These are phyloP conservation scores for Agelas oroides DNA, from an alignment of 37 sponge, comb jelly and placozoan genomes.

Conservation along the genomic window DNA sequence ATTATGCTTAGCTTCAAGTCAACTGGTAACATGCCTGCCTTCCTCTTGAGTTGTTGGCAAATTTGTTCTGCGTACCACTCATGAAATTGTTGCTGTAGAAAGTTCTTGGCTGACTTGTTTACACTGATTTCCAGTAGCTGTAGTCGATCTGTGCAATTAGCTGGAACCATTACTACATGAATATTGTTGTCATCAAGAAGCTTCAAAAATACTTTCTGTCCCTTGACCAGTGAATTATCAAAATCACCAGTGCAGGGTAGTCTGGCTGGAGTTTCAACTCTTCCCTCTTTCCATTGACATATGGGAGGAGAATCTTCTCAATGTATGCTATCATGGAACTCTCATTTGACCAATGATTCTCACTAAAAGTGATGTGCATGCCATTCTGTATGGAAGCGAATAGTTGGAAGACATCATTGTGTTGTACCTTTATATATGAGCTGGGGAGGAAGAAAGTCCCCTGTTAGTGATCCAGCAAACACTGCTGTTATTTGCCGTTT, in stretches of 20 bases:
- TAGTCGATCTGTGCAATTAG: constrained; percentile 57
- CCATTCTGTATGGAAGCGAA: too few species aligned
- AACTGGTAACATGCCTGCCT: neutral
- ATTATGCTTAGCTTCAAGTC: neutral
- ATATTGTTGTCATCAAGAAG: constrained; percentile 19
- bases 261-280: constrained; percentile 4
- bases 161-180: constrained; percentile 23
- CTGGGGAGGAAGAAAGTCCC: constrained; percentile 51
- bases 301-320: constrained; percentile 52
- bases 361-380: too few species aligned
- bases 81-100: constrained; percentile 30
- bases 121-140: constrained; percentile 65
- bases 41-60: constrained; percentile 17
- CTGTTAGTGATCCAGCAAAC: constrained; percentile 28
- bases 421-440: constrained; percentile 61
- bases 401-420: constrained; percentile 44
- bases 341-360: too few species aligned
- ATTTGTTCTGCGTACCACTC: constrained; percentile 49
- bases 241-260: constrained; percentile 1
- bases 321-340: too few species aligned
- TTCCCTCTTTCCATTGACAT: constrained; percentile 21
- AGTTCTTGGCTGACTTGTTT: constrained; percentile 57
- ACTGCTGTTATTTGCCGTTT: constrained; percentile 70
- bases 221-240: neutral
- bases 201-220: neutral